Percentiles rank a stretch among this genome's conserved stretches.
Conservation (phyloP, 2,113 vertebrate species). For the Ochotona curzoniae region DNA sequence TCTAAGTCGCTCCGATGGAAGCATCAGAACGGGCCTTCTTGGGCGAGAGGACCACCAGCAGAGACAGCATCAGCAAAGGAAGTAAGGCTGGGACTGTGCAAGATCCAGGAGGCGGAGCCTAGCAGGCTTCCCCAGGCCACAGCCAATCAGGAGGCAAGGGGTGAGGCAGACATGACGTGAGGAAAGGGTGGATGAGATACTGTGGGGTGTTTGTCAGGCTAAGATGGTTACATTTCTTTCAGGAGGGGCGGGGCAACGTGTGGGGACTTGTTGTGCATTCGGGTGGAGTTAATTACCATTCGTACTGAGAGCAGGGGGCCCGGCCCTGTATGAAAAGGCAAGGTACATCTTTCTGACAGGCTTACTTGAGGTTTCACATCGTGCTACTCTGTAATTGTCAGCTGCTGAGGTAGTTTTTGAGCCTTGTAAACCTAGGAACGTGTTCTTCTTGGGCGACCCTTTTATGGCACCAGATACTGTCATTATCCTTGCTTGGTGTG, state of each 20-base stretch:
- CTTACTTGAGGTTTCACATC: constrained; percentile 40
- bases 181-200: neutral
- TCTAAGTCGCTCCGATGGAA: neutral
- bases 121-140: neutral
- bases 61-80: neutral
- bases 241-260: neutral
- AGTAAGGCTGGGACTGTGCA: neutral
- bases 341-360: constrained; percentile 60
- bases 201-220: neutral
- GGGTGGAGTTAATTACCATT: constrained; percentile 50
- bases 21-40: neutral
- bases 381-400: constrained; percentile 67
- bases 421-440: constrained; percentile 26
- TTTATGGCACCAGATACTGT: neutral
- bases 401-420: constrained; percentile 55
- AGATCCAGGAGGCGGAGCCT: rapidly evolving
- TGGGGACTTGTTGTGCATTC: neutral
- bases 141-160: neutral
- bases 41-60: neutral
- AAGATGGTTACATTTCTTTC: neutral
- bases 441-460: neutral
- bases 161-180: neutral
- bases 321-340: constrained; percentile 26
- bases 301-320: neutral
- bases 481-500: constrained; percentile 2